Evolutionary conservation across 2,797 vertebrate species (phyloP).

Genomic region (Hozukius guyotensis): DNA sequence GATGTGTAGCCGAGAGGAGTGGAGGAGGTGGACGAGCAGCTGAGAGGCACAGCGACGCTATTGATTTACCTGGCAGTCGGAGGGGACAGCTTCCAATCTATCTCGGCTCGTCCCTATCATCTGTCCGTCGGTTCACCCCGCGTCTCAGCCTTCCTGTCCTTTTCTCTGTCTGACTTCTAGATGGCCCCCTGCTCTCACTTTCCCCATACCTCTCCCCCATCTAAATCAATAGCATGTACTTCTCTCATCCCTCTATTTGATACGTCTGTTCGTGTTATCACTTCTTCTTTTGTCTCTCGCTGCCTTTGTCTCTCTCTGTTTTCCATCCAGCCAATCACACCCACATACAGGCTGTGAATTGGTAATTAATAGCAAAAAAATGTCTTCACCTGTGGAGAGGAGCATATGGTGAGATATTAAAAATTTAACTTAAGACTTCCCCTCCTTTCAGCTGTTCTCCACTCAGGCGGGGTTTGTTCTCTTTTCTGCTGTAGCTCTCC

Average conservation of each 20-base stretch:
- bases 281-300: neutral
- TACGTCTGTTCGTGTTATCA: conserved; percentile 5
- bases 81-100: conserved; percentile 58
- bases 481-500: neutral
- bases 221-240: conserved; percentile 30
- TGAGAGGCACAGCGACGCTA: conserved; percentile 43
- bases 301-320: neutral
- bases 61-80: conserved; percentile 63
- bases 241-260: conserved; percentile 27
- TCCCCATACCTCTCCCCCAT: conserved; percentile 11
- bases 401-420: conserved; percentile 78
- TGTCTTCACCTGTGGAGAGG: conserved; percentile 71
- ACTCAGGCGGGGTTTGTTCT: conserved; percentile 17
- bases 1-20: conserved; percentile 13
- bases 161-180: conserved; percentile 39
- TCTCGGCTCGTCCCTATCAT: conserved; percentile 48
- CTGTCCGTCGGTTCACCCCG: conserved; percentile 28
- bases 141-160: conserved; percentile 38
- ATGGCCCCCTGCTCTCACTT: conserved; percentile 17
- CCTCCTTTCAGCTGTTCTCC: conserved; percentile 49
- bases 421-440: conserved; percentile 69
- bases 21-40: conserved; percentile 29
- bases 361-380: conserved; percentile 64
- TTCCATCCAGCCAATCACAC: conserved; percentile 29
- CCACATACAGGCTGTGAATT: conserved; percentile 51